A percentile compares a stretch with the other conserved stretches of the same genome.
Conservation (phyloP, 2,888 invertebrate species). For the Endotricha flammealis region DNA sequence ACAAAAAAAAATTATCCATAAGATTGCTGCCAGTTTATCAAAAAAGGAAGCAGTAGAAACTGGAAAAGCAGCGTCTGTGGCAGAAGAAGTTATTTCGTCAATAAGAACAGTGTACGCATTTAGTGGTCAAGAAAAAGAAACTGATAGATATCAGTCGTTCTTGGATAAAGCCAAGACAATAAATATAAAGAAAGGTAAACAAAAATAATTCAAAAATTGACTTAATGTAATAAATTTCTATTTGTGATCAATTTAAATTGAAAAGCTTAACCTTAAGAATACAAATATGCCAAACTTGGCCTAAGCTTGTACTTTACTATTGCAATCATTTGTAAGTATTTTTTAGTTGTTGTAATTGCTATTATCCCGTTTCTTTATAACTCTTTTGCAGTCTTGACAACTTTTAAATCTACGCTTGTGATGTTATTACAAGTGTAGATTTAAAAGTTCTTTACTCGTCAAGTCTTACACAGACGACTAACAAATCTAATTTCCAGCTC, state of each 20-base stretch:
- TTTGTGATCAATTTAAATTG: too few species aligned
- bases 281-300: too few species aligned
- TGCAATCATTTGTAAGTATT: too few species aligned
- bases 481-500: constrained; percentile 38
- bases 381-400: not conserved
- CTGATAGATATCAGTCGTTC: constrained; percentile 79
- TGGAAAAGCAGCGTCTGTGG: constrained; percentile 84
- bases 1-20: not conserved
- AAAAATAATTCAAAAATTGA: too few species aligned
- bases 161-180: constrained; percentile 79
- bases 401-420: constrained; percentile 6
- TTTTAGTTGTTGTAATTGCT: too few species aligned
- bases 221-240: too few species aligned
- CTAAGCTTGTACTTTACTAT: too few species aligned
- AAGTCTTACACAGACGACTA: too few species aligned
- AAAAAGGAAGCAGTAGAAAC: constrained; percentile 82
- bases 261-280: too few species aligned
- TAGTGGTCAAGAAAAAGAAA: constrained; percentile 83
- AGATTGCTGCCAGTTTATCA: constrained; percentile 59
- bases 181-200: constrained; percentile 79
- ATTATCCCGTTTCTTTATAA: too few species aligned
- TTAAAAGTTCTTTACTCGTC: too few species aligned
- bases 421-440: too few species aligned
- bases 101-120: constrained; percentile 87
- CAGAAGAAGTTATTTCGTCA: constrained; percentile 85